Base-by-base conservation (phyloP, 2,888 invertebrate genomes). In the Drosophila mettleri region DNA sequence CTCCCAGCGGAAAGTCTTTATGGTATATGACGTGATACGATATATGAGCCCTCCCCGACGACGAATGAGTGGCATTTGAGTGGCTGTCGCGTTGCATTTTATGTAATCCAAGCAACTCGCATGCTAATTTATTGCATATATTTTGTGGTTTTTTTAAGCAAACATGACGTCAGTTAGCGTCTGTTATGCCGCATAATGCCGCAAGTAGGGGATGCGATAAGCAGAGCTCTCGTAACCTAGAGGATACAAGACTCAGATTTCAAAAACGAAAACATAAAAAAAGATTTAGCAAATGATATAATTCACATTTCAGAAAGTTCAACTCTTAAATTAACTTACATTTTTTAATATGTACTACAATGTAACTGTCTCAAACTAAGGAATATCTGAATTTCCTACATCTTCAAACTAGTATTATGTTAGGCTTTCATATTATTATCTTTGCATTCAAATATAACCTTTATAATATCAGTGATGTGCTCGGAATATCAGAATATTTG, bases 71-170 rank as follows among this genome's bases (percentile, higher is more conserved):
- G 38, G 39, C 67, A 65, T 51, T 67, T 68, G 58, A 67, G 58
- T 49, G 16, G 20, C 36, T 52, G 27, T 53, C 38, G 8, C 66
- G 10, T 63, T 62, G 54, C 41, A 57, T 34, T 54, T 59, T 39
- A 54, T 83, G 84, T 83, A 86, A 88, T 62, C 58, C 74, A 57
- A 71, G 80, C 49, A 53, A 58, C 58, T 51, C 54, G 38, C 62
- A 82, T 80, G 83, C 69, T 74, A 83, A 82, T 82, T 66, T 71
- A 49, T 57, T 55, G 61, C 65, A 87, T 67, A 65, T 18, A 52
- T 71, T 68, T 64, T 85, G 82, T 63, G 82, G 87, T 69, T 61
- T 70, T 48, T 9, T 24, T 18, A 29, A 33, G 34, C 34, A 24
- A 62, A 27, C 41, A 67, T 79, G 78, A 69, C 66, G 80, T 80